Evolutionary conservation across 2,797 vertebrate species (phyloP).

Genomic region (Coranthus polyacanthus): DNA sequence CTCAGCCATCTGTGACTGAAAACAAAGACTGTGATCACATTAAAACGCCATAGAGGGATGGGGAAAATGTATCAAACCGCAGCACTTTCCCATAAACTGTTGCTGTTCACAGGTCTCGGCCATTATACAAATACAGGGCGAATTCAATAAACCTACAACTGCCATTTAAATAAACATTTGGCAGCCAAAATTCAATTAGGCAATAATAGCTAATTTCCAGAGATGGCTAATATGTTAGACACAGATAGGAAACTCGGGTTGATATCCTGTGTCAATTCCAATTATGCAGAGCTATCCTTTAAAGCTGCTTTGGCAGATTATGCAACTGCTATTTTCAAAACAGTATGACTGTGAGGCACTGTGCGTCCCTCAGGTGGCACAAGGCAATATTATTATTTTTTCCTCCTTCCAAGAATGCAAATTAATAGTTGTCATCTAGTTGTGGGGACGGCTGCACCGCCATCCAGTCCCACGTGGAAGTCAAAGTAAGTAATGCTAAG

Average conservation of each 20-base stretch:
- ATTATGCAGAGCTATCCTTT: slow-evolving; percentile 70
- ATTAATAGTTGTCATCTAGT: slow-evolving; percentile 63
- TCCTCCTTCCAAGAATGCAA: slow-evolving; percentile 52
- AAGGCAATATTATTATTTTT: slow-evolving; percentile 44
- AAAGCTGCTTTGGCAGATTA: slow-evolving; percentile 54
- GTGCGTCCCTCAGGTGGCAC: slow-evolving; percentile 52
- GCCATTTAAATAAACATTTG: slow-evolving; percentile 82
- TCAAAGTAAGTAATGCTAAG: slow-evolving; percentile 91
- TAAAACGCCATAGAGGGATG: slow-evolving; percentile 60
- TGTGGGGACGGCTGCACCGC: slow-evolving; percentile 8
- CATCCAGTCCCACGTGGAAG: slow-evolving; percentile 55
- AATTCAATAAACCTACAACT: slow-evolving; percentile 75
- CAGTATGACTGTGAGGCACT: slow-evolving; percentile 24
- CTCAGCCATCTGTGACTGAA: slow-evolving; percentile 74
- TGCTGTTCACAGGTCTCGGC: slow-evolving; percentile 66
- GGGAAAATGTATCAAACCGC: slow-evolving; percentile 43
- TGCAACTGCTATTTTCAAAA: slow-evolving; percentile 58
- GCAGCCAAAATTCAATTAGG: slow-evolving; percentile 79
- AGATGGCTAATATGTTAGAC: slow-evolving; percentile 62
- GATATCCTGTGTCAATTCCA: slow-evolving; percentile 71
- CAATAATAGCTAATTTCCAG: slow-evolving; percentile 75
- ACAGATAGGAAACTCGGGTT: slow-evolving; percentile 61
- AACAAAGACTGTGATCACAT: slow-evolving; percentile 72
- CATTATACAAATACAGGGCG: slow-evolving; percentile 60
- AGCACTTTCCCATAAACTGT: slow-evolving; percentile 63